Percentiles rank a stretch among this genome's conserved stretches.
Conservation (phyloP, 2,888 invertebrate genomes). For the Malthinus flaveolus region DNA sequence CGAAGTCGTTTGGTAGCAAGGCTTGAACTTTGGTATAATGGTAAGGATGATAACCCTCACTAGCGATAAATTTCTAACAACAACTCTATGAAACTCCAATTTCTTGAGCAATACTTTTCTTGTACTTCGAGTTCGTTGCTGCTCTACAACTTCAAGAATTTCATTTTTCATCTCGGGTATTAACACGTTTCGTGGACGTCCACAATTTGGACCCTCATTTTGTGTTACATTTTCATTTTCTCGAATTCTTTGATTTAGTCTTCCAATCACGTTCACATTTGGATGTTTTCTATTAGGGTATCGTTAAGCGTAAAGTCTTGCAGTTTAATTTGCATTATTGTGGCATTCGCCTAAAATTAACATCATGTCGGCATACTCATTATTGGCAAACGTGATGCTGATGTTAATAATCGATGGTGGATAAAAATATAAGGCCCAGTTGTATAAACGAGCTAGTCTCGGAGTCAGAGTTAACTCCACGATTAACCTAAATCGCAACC, state of each 20-base stretch:
- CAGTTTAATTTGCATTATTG: too few species aligned
- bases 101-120: neutral
- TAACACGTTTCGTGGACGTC: conserved; percentile 3
- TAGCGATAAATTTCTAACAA: neutral
- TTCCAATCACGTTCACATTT: conserved; percentile 9
- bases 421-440: too few species aligned
- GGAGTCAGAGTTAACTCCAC: too few species aligned
- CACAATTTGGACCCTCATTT: neutral
- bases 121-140: neutral
- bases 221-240: neutral
- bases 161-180: neutral
- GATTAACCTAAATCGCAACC: too few species aligned
- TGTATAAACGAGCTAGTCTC: too few species aligned
- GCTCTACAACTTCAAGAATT: neutral
- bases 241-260: neutral
- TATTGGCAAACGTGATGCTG: too few species aligned
- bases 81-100: neutral
- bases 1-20: conserved; percentile 4
- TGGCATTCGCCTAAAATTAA: too few species aligned
- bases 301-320: conserved; percentile 5
- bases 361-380: too few species aligned
- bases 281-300: conserved; percentile 10
- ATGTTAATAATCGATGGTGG: too few species aligned
- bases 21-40: neutral
- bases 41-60: neutral